phyloP scores from a whole-genome alignment of 2,888 invertebrate genomes.

The Digitonthophagus gazella region DNA sequence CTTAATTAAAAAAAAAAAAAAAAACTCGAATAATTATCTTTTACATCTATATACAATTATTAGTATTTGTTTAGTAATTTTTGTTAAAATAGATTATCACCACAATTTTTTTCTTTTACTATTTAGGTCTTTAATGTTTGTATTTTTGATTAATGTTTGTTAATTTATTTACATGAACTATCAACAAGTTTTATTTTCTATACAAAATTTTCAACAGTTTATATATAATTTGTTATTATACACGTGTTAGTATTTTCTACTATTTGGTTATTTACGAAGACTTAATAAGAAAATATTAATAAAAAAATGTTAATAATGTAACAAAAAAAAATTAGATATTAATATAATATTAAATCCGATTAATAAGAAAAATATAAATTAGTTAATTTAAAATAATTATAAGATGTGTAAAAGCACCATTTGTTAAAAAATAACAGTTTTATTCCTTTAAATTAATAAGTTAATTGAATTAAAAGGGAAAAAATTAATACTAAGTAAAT shows the following conservation, averaged over 20 bases:
- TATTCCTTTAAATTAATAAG: no score
- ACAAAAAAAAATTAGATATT: no score
- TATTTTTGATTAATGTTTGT: background rate
- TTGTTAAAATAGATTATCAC: no score
- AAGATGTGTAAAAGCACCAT: background rate
- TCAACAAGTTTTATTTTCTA: background rate
- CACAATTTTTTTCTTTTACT: background rate
- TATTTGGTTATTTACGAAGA: background rate
- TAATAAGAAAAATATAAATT: no score
- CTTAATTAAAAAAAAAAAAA: no score
- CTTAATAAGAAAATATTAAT: background rate
- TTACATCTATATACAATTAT: slow-evolving; percentile 4
- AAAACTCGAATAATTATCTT: no score
- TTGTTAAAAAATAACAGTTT: background rate
- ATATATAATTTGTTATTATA: background rate
- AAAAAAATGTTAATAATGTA: no score
- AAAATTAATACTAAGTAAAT: no score
- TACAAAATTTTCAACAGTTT: background rate
- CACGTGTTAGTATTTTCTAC: background rate
- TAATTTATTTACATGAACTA: background rate
- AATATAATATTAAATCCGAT: no score
- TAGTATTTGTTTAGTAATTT: background rate
- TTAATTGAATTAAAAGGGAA: no score
- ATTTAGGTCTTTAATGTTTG: background rate
- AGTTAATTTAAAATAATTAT: no score